Evolutionary conservation across 2,888 invertebrate species (phyloP), one percentile per base, ranked within the genome.

Genomic region (Stenolophus ochropezus): DNA sequence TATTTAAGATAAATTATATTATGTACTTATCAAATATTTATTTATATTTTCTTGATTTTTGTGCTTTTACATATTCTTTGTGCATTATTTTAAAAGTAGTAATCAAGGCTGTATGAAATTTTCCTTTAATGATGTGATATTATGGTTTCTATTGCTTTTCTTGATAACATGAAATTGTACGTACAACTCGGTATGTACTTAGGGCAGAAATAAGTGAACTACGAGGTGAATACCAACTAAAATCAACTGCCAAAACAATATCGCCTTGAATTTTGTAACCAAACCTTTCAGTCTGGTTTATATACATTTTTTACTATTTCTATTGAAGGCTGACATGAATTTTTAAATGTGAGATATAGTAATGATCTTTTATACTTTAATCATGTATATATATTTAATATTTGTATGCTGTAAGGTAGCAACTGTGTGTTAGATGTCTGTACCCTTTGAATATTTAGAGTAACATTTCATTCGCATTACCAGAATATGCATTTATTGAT

Each of bases 401-500:
- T 53, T 61, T 80, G 71, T 79, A 69, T 69, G 71, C 75, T 56
- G 75, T 76, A 56, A 53, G 33, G 71, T 80, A 80, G 80, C 58
- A 80, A 73, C 18, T 56, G 71, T 47, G 73, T 80, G 80, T 80
- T 80, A 71, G 47, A 80, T 80, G 80, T 80, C 80, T 80, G 47
- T 80, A 80, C 14, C 53, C 73, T 56, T 79, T 53, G 20, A 61
- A 25, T 73, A 73, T 21, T 73, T 53, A 49, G 73, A 20, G 53
- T 71, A 79, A 79, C 56, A 58, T 51, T 27, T 42, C 27, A 76
- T 42, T 75, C 71, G 82, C 75, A 69, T 83, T 85, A 86, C 86
- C 86, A 85, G 86, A 85, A 84, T 82, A 84, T 85, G 86, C 86
- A 86, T 86, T 86, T 86, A 85, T 80, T 82, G 83, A 58, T 74